These are phyloP conservation scores for Drepana arcuata DNA, from an alignment of 1,140 invertebrate species.

Conservation along the genomic window DNA sequence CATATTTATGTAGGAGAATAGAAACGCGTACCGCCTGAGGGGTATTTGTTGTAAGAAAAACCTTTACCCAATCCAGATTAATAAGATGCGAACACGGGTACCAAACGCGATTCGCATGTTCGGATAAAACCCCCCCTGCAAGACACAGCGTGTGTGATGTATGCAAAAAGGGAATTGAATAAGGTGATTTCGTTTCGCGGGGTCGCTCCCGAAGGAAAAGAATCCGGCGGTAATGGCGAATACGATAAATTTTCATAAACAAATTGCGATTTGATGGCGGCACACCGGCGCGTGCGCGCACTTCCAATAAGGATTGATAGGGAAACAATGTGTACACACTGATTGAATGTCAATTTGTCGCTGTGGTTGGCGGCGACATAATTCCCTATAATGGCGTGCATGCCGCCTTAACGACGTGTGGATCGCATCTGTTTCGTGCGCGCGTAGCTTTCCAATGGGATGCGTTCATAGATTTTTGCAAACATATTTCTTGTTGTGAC, in stretches of 20 bases:
- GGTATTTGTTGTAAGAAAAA: conserved; percentile 44
- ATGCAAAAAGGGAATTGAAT: conserved; percentile 72
- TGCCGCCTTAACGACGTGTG: conserved; percentile 50
- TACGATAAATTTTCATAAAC: conserved; percentile 73
- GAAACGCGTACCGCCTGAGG: no score
- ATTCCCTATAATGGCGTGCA: conserved; percentile 46
- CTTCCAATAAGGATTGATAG: conserved; percentile 68
- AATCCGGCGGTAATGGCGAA: conserved; percentile 66
- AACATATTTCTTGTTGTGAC: not conserved
- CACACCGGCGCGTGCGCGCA: conserved; percentile 40
- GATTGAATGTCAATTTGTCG: conserved; percentile 69
- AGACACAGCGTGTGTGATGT: conserved; percentile 55
- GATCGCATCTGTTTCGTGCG: conserved; percentile 20
- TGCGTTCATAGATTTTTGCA: not conserved
- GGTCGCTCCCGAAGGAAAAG: conserved; percentile 66
- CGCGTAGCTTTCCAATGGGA: not conserved
- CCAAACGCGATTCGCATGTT: conserved; percentile 67
- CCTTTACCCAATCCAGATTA: conserved; percentile 57
- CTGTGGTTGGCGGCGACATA: conserved; percentile 31
- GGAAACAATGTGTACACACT: conserved; percentile 65
- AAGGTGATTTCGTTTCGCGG: conserved; percentile 67
- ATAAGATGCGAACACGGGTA: conserved; percentile 60
- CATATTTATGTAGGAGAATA: no score
- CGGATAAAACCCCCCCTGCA: conserved; percentile 58
- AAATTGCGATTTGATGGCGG: conserved; percentile 70